Evolutionary conservation across 2,113 vertebrate genomes (phyloP).

Genomic region (Casuarius casuarius): DNA sequence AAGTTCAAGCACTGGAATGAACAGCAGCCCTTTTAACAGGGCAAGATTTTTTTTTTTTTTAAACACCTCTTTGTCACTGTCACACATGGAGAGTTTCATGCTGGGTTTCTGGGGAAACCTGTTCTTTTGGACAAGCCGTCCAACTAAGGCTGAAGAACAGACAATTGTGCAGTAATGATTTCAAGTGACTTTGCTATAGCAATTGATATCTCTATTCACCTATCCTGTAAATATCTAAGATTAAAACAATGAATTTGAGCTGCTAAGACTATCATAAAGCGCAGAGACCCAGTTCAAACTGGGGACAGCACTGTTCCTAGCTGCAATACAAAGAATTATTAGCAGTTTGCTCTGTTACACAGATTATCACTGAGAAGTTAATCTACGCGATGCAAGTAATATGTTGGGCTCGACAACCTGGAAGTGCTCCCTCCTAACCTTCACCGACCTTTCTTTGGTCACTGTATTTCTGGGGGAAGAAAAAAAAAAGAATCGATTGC

Average conservation of each 20-base stretch:
- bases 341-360: not conserved
- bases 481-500: not conserved
- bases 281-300: no score
- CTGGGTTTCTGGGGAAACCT: not conserved
- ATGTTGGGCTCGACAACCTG: no score
- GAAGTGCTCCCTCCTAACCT: not conserved
- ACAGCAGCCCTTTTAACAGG: no score
- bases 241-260: not conserved
- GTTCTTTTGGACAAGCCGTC: not conserved
- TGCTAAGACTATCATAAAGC: not conserved
- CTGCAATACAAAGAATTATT: no score
- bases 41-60: no score
- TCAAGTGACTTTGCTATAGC: not conserved
- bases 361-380: not conserved
- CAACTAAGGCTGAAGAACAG: not conserved
- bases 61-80: no score
- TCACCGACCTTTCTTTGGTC: not conserved
- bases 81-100: no score
- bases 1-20: no score
- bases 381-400: not conserved
- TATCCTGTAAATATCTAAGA: not conserved
- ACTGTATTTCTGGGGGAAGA: not conserved
- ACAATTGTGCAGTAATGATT: not conserved
- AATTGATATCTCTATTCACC: not conserved
- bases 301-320: not conserved